Percentiles rank a stretch among this genome's conserved stretches.
phyloP scores from a whole-genome alignment of 2,888 invertebrate genomes.

The Trachelus stipa region DNA sequence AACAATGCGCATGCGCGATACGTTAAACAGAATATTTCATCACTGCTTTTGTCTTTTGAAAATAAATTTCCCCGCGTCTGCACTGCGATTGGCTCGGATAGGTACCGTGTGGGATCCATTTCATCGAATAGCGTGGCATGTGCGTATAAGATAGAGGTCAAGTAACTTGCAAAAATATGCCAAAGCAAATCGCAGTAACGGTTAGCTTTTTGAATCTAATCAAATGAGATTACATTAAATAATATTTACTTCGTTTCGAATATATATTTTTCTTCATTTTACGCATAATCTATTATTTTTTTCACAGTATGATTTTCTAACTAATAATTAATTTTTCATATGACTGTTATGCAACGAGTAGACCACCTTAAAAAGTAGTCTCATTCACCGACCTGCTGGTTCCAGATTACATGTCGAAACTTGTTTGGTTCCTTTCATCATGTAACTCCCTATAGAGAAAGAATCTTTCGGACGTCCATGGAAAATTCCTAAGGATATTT shows the following conservation, averaged over 20 bases:
- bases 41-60: neutral
- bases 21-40: neutral
- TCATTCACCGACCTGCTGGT: neutral
- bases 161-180: neutral
- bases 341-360: neutral
- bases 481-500: neutral
- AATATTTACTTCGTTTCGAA: neutral
- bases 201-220: neutral
- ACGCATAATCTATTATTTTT: neutral
- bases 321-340: neutral
- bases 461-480: neutral
- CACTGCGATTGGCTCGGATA: neutral
- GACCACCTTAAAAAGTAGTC: neutral
- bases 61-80: neutral
- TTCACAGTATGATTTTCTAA: neutral
- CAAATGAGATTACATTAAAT: neutral
- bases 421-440: neutral
- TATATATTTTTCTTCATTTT: neutral
- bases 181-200: neutral
- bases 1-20: neutral
- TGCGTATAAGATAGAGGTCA: neutral
- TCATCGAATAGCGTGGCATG: neutral
- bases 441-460: neutral
- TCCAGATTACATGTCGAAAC: neutral
- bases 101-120: neutral